Conservation (phyloP, 2,797 vertebrate genomes). For the Arrhamphus sclerolepis region DNA sequence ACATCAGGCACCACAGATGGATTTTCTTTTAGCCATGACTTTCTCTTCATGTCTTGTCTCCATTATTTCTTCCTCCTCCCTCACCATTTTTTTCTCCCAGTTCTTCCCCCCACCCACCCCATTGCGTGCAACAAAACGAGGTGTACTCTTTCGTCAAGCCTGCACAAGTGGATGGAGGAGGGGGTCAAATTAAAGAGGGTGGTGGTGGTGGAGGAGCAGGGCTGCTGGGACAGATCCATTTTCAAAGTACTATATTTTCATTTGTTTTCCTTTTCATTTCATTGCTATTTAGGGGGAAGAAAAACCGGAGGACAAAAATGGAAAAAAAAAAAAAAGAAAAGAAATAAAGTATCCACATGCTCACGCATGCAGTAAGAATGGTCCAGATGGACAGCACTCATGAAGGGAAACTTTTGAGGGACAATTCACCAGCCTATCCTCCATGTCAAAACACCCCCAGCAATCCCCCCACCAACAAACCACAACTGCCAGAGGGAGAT, state of each 20-base stretch:
- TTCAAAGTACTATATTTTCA: slow-evolving; percentile 80
- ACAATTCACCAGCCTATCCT: slow-evolving; percentile 55
- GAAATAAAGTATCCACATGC: slow-evolving; percentile 32
- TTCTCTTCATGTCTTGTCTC: slow-evolving; percentile 33
- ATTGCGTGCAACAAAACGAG: slow-evolving; percentile 73
- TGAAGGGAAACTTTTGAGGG: slow-evolving; percentile 66
- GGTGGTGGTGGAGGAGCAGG: slow-evolving; percentile 3
- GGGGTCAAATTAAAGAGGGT: slow-evolving; percentile 42
- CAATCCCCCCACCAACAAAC: slow-evolving; percentile 36
- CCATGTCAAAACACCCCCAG: slow-evolving; percentile 58
- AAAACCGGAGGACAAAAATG: slow-evolving; percentile 17
- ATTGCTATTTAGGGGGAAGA: slow-evolving; percentile 62
- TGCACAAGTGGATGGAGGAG: slow-evolving; percentile 66
- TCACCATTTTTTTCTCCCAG: slow-evolving; percentile 30
- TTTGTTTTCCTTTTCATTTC: slow-evolving; percentile 78
- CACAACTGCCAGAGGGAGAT: slow-evolving; percentile 67
- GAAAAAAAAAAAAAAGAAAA: slow-evolving; percentile 34
- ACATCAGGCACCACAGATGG: slow-evolving; percentile 18
- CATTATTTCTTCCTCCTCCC: slow-evolving; percentile 39
- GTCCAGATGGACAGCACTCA: slow-evolving; percentile 70
- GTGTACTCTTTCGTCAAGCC: slow-evolving; percentile 77
- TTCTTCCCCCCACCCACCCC: slow-evolving; percentile 13
- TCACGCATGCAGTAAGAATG: slow-evolving; percentile 38
- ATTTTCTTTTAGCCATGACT: slow-evolving; percentile 28
- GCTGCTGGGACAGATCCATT: slow-evolving; percentile 69